Percentiles rank a stretch among this genome's conserved stretches.
Evolutionary conservation across 2,113 vertebrate species (phyloP).

Genomic region (Siniperca knerii): DNA sequence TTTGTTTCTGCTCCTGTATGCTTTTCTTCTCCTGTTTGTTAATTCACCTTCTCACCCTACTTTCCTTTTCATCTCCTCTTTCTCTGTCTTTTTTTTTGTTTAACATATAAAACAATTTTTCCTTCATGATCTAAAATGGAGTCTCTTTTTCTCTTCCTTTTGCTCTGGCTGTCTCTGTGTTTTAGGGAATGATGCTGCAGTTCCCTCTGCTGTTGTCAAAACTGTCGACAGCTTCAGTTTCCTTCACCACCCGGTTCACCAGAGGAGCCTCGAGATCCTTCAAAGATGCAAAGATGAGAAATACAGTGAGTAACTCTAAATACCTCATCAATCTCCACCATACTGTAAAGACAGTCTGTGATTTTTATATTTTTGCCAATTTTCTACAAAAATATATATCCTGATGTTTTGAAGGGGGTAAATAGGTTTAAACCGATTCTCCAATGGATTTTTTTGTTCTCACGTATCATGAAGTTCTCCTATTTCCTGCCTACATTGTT

Average conservation of each 20-base stretch:
- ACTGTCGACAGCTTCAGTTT: slow-evolving; percentile 98
- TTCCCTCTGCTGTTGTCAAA: slow-evolving; percentile 91
- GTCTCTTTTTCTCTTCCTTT: neutral
- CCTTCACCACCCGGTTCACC: slow-evolving; percentile 99
- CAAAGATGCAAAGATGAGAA: slow-evolving; percentile 99
- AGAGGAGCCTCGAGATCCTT: slow-evolving; percentile 99
- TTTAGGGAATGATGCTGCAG: slow-evolving; percentile 92
- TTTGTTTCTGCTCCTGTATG: neutral
- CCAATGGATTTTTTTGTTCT: neutral
- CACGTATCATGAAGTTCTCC: neutral
- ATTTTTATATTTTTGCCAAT: neutral
- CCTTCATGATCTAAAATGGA: neutral
- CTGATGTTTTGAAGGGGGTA: too few species aligned
- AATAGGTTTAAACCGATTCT: too few species aligned
- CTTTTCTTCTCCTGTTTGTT: neutral
- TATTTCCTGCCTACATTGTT: neutral
- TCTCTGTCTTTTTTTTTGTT: neutral
- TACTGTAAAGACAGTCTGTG: neutral
- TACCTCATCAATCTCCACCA: neutral
- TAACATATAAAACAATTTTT: neutral
- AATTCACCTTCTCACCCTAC: neutral
- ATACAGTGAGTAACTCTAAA: slow-evolving; percentile 93
- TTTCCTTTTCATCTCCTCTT: neutral
- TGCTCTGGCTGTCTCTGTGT: neutral
- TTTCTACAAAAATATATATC: too few species aligned